Evolutionary conservation across 2,888 invertebrate genomes (phyloP), one percentile per base, ranked within the genome.

Genomic region (Nasonovia ribisnigri): DNA sequence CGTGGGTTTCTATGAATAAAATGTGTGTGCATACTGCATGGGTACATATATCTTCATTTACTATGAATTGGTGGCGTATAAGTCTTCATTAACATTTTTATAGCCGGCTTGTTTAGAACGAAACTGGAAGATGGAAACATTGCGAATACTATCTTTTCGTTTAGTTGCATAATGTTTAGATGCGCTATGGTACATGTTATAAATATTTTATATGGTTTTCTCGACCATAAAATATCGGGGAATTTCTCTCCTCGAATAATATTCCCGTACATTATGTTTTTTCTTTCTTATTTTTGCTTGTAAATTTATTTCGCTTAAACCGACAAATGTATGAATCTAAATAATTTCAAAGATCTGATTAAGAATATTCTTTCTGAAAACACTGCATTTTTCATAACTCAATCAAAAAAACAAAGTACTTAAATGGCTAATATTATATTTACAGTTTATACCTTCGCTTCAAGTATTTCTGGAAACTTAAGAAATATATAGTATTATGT

Each of bases 161-260:
- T 91, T 54, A 57, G 54, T 91, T 91, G 86, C 87, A 87, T 48
- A 92, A 92, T 87, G 13, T 92, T 92, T 87, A 36, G 60, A 92
- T 87, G 46, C n/a, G 42, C 8, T 26, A 20, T 42, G 86, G 86
- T 51, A 84, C 86, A 92, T 46, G 86, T 46, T 87, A 60, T 92
- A 92, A 86, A 92, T 92, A 92, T 92, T 92, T 92, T 87, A 92
- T 92, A 87, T 36, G 87, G 46, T 92, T 92, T 92, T 36, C 20
- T 87, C 84, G 84, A 84, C 42, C 43, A 91, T 91, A 91, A 77
- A 84, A 54, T 91, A 91, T 91, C 6, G 24, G n/a, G 11, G n/a
- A 54, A 84, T 84, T 84, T 51, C 29, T 84, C 84, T n/a, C 29
- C 29, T 84, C 20, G 42, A 43, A 84, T 84, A 84, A 46, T 42